Evolutionary conservation across 2,797 vertebrate species (phyloP), one percentile per base, ranked within the genome.

Genomic region (Onychomys leucogaster): DNA sequence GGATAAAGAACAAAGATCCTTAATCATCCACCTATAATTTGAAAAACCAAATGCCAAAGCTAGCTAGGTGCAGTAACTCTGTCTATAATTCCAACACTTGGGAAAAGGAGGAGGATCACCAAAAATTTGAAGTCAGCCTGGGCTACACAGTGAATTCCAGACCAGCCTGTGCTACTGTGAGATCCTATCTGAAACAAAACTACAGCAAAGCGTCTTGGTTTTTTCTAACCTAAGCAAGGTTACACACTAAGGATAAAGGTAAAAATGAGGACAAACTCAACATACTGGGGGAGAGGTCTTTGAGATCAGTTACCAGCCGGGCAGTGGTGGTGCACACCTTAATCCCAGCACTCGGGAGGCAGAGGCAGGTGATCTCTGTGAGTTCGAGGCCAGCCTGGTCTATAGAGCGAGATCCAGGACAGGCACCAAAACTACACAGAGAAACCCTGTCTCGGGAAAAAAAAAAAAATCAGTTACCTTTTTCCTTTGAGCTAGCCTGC

Each of bases 141-240:
- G 52, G 37, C 25, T 43, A 75, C 27, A 52, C 49, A 14, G 49
- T 52, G 49, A 52, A 13, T 52, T 52, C 49, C 49, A 52, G 49
- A 65, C 49, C 84, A 87, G 23, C 13, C 69, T 75, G 86, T 37
- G 37, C 27, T 43, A 75, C 27, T 23, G 29, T 43, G 37, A 59
- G 37, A 75, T 73, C 3, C 86, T 75, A 41, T 34, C 25, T 73
- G n/a, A 87, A 71, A 87, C 27, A 83, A 49, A 73, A 57, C 2
- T 5, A 41, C 23, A 88, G 37, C 86, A 61, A 75, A 43, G 37
- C 52, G 46, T 88, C 27, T 43, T 55, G 91, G 81, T 82, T 49
- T 55, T 91, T 88, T 84, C 65, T 80, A 69, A 94, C 37, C 90
- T 92, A 88, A 84, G 27, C 23, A 92, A 89, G 10, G 71, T 57